phyloP scores from a whole-genome alignment of 2,113 vertebrate genomes.

The Otocyon megalotis region DNA sequence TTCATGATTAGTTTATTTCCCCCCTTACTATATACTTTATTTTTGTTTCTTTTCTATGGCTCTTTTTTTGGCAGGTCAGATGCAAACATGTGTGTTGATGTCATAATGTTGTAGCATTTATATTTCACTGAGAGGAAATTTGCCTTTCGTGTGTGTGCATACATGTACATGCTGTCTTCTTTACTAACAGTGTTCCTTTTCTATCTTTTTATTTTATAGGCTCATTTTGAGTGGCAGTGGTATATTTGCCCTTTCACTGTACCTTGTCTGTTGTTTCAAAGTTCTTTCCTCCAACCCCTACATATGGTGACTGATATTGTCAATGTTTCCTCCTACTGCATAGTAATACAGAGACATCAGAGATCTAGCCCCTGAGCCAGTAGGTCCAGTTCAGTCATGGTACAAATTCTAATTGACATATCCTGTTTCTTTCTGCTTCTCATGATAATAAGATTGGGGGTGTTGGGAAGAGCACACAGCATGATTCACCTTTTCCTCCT shows the following conservation, averaged over 20 bases:
- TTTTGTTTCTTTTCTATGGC: background rate
- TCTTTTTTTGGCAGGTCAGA: background rate
- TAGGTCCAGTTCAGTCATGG: background rate
- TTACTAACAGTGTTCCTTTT: background rate
- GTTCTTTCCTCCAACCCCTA: no score
- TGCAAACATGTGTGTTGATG: background rate
- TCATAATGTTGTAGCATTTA: background rate
- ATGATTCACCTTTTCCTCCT: background rate
- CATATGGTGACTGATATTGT: background rate
- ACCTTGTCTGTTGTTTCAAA: background rate
- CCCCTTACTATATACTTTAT: background rate
- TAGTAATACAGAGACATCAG: background rate
- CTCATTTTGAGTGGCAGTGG: background rate
- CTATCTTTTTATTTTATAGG: background rate
- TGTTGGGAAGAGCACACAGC: accelerated
- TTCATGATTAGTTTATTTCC: background rate
- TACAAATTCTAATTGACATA: background rate
- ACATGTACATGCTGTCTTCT: background rate
- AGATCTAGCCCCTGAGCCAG: background rate
- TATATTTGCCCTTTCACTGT: background rate
- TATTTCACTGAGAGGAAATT: background rate
- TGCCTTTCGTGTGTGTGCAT: background rate
- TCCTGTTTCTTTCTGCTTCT: background rate
- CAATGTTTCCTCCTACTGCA: background rate
- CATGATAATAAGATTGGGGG: background rate